Conservation (phyloP, 1,140 invertebrate species). For the Hycleus phaleratus region DNA sequence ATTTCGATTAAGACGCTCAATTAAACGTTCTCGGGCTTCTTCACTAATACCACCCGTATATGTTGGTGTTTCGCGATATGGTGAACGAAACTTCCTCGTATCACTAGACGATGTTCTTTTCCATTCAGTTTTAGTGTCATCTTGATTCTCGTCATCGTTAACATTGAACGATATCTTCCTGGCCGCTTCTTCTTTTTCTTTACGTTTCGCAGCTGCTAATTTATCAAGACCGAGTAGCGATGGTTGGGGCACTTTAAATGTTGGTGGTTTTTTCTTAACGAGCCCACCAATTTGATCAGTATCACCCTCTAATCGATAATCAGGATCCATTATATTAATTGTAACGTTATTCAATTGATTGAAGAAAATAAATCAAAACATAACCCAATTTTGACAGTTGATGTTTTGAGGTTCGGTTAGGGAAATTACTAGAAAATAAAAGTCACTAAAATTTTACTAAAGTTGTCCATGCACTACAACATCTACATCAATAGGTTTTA, state of each 20-base stretch:
- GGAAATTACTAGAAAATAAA: too few relatives aligned
- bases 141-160: constrained; percentile 49
- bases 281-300: constrained; percentile 67
- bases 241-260: constrained; percentile 70
- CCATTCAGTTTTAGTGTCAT: constrained; percentile 34
- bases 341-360: too few relatives aligned
- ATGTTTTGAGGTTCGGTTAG: too few relatives aligned
- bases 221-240: constrained; percentile 84
- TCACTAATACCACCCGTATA: constrained; percentile 84
- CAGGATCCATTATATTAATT: constrained; percentile 33
- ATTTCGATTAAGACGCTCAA: constrained; percentile 47
- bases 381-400: constrained; percentile 1
- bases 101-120: constrained; percentile 38
- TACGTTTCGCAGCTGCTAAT: constrained; percentile 66
- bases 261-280: constrained; percentile 62
- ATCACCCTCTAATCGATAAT: constrained; percentile 71
- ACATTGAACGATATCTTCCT: constrained; percentile 58
- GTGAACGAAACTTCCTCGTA: constrained; percentile 63
- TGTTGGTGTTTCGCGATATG: constrained; percentile 83
- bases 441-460: too few relatives aligned
- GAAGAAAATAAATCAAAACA: not conserved
- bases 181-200: constrained; percentile 53
- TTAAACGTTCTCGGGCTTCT: constrained; percentile 63
- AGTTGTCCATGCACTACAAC: too few relatives aligned
- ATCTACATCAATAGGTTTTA: too few relatives aligned